Conservation (phyloP, 2,113 vertebrate species). For the Physeter macrocephalus region DNA sequence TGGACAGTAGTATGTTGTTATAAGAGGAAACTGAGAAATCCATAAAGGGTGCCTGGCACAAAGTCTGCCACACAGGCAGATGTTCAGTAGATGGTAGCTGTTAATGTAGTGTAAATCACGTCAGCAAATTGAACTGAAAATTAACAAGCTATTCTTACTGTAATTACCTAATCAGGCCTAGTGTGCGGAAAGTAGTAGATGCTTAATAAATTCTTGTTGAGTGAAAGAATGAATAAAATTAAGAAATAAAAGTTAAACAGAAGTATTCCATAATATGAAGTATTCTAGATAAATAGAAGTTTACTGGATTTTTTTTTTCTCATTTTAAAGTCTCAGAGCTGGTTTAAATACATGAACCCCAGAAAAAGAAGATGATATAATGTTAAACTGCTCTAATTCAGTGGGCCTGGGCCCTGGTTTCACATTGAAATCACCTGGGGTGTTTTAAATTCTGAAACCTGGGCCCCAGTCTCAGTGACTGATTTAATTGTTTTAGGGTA, state of each 20-base stretch:
- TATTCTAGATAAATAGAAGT: not conserved
- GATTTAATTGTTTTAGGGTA: not conserved
- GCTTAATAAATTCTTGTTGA: not conserved
- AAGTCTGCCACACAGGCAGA: not conserved
- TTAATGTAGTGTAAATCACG: not conserved
- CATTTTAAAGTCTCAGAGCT: not conserved
- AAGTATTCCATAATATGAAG: not conserved
- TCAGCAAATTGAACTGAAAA: not conserved
- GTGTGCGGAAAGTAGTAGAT: not conserved
- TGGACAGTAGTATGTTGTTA: not conserved
- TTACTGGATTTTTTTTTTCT: not conserved
- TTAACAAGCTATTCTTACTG: not conserved
- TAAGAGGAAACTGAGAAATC: not conserved
- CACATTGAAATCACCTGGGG: not conserved
- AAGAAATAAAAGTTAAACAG: not conserved
- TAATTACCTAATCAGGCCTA: not conserved
- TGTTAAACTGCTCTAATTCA: not conserved
- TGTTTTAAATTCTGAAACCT: not conserved
- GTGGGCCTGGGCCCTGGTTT: not conserved
- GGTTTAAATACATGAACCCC: not conserved
- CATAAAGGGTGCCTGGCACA: not conserved
- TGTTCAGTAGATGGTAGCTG: not conserved
- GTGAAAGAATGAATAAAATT: not conserved
- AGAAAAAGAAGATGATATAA: not conserved
- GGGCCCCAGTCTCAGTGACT: not conserved